phyloP scores from a whole-genome alignment of 2,797 vertebrate genomes.

The Eutrigla gurnardus region DNA sequence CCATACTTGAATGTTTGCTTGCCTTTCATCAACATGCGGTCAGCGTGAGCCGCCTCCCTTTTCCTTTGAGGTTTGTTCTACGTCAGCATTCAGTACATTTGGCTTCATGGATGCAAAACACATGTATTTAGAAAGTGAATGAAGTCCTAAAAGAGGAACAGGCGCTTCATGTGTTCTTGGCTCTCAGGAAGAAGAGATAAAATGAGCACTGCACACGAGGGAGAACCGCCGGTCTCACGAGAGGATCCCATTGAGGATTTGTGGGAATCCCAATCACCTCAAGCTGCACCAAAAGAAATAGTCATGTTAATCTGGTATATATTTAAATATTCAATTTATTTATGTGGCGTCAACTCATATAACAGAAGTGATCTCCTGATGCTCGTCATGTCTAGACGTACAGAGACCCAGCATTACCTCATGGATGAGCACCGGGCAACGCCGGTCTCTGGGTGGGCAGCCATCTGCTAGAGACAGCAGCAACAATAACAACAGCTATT shows the following conservation, averaged over 20 bases:
- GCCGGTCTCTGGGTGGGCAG: too few relatives aligned
- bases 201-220: background rate
- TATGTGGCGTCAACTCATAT: too few relatives aligned
- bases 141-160: too few relatives aligned
- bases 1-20: slow-evolving; percentile 13
- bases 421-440: too few relatives aligned
- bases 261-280: slow-evolving; percentile 23
- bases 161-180: background rate
- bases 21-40: slow-evolving; percentile 13
- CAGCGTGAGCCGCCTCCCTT: background rate
- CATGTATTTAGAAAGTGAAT: background rate
- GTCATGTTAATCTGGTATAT: too few relatives aligned
- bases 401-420: too few relatives aligned
- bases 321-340: too few relatives aligned
- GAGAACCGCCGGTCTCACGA: background rate
- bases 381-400: too few relatives aligned
- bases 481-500: too few relatives aligned
- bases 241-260: slow-evolving; percentile 30
- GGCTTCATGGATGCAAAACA: slow-evolving; percentile 3
- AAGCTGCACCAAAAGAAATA: slow-evolving; percentile 26
- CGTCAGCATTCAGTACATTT: background rate
- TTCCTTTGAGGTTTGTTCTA: slow-evolving; percentile 3
- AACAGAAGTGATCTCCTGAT: too few relatives aligned
- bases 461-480: too few relatives aligned
- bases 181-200: background rate